Conservation (phyloP, 2,888 invertebrate species). For the Agrypnus murinus region DNA sequence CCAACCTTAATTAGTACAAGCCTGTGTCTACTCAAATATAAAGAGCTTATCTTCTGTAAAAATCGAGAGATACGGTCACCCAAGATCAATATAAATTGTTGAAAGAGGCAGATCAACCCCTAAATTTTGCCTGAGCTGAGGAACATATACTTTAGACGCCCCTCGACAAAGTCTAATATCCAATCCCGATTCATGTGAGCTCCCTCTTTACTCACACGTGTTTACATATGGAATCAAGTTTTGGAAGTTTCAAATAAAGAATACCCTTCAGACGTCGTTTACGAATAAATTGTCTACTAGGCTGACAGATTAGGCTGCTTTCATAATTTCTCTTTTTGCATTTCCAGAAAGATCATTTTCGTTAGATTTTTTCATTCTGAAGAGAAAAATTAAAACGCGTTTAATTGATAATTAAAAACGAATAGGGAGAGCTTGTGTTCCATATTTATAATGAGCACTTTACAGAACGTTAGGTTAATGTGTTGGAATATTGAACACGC, state of each 20-base stretch:
- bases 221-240: constrained; percentile 60
- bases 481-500: too few species aligned
- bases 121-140: constrained; percentile 51
- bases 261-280: constrained; percentile 39
- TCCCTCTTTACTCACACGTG: constrained; percentile 57
- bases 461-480: too few species aligned
- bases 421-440: too few species aligned
- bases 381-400: too few species aligned
- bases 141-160: constrained; percentile 52
- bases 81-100: constrained; percentile 52
- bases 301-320: too few species aligned
- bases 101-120: constrained; percentile 52
- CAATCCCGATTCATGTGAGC: constrained; percentile 55
- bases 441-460: too few species aligned
- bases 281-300: constrained; percentile 45
- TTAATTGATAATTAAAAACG: too few species aligned
- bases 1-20: background rate
- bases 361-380: too few species aligned
- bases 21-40: background rate
- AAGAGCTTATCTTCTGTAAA: constrained; percentile 23
- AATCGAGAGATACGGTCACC: constrained; percentile 34
- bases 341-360: too few species aligned
- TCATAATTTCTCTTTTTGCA: too few species aligned
- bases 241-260: constrained; percentile 55
- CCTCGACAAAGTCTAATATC: constrained; percentile 57